Base-by-base conservation (phyloP, 2,113 vertebrate species). In the Sylvilagus bachmani region DNA sequence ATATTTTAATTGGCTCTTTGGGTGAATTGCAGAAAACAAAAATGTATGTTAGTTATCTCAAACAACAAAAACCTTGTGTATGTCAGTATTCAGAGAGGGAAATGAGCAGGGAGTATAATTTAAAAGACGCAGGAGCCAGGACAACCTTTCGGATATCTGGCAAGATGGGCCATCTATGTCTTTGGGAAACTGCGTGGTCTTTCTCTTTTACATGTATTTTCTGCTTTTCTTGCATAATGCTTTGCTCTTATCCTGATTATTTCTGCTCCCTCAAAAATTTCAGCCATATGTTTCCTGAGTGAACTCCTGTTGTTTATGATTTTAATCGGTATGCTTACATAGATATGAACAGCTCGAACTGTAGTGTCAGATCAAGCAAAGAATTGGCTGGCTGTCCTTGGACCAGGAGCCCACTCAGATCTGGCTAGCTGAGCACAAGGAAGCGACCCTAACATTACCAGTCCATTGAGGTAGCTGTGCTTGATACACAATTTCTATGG, bases 1-100 rank as follows among this genome's bases (percentile, higher is more conserved):
- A 62, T 69, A 87, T 87, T 74, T 90, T 71, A 79, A 95, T 58
- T 69, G 55, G 29, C 19, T 81, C 70, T 77, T 55, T 22, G 62
- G 3, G 61, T 78, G 55, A 2, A 36, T 22, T 80, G 6, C 55
- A 70, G 86, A 82, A 38, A 79, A 78, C 49, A 38, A 66, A 88
- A 53, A 25, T 38, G 58, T 14, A 62, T 29, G 2, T 79, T 33
- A 86, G 44, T 49, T 64, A 84, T 31, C 38, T 61, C 25, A 80
- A 61, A 66, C 17, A 73, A 53, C 13, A 75, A 66, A 75, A 86
- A 62, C 36, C 12, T 75, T 93, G 36, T 19, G 25, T 58, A 21
- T 86, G 16, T 36, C 29, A 49, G 0, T 49, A 33, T 31, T 19
- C 49, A 2, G 67, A 27, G 1, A 17, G 4, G 55, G 3, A 12